Base-by-base conservation (phyloP, 2,113 vertebrate species). In the Numenius arquata region DNA sequence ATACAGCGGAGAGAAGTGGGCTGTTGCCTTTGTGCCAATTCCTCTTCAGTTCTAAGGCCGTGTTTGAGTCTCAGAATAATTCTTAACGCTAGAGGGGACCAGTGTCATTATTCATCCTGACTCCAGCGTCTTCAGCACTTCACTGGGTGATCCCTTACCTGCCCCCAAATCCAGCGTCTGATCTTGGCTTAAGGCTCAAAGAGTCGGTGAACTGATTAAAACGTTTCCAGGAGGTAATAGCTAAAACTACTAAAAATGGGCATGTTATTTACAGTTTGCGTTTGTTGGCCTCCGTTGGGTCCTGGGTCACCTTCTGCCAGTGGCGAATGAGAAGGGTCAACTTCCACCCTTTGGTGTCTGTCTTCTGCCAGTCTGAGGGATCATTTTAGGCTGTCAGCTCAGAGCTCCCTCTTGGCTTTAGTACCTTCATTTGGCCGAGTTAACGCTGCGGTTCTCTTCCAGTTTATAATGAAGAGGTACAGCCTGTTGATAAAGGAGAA, bases 71-170 rank as follows among this genome's bases (percentile, higher is more conserved):
- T 26, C 68, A 27, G 20, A 11, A 8, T 53, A 2, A 12, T 17
- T 67, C 19, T 26, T 21, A 40, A 4, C 6, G 19, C 61, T 34
- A 2, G 43, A 7, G 16, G 26, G 38, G 43, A 18, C 41, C 36
- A 2, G 1, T 3, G 22, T 27, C 26, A 0, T 47, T 1, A 7
- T 13, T 45, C 8, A 1, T 12, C 41, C 34, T 36, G 55, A 32
- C 48, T 26, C 43, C 30, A 16, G 26, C 19, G 25, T 15, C 58
- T 26, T 20, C 52, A 21, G 1, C 14, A 1, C 59, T 8, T 40
- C 2, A 1, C 48, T 6, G 38, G 66, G 43, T 7, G 20, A 12
- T 47, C 38, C 50, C 2, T 8, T 5, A 5, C 43, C 34, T 21
- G n/a, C 34, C 47, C 47, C 20, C 17, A 12, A 3, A 9, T 15